Conservation (phyloP, 2,888 invertebrate species). For the Esperia sulphurella region DNA sequence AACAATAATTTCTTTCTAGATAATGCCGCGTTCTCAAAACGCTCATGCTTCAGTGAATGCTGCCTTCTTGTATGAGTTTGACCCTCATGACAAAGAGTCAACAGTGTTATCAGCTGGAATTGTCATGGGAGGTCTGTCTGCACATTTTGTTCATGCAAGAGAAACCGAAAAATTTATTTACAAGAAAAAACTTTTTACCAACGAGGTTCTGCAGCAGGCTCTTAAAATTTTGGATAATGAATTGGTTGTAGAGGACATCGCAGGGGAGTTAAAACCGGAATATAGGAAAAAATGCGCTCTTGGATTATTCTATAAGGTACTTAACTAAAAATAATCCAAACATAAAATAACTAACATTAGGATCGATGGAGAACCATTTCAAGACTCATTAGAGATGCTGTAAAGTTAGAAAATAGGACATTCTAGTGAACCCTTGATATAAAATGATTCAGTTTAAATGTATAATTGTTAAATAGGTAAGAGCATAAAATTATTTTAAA, state of each 20-base stretch:
- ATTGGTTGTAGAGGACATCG: slow-evolving; percentile 74
- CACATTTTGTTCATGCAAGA: slow-evolving; percentile 76
- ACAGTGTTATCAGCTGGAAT: slow-evolving; percentile 70
- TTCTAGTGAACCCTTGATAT: no score
- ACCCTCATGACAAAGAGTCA: slow-evolving; percentile 28
- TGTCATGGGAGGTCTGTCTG: slow-evolving; percentile 80
- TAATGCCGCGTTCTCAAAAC: slow-evolving; percentile 86
- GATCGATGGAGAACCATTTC: neutral
- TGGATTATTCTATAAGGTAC: slow-evolving; percentile 83
- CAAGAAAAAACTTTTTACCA: slow-evolving; percentile 58
- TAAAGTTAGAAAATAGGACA: no score
- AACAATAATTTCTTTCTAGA: slow-evolving; percentile 52
- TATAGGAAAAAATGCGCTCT: slow-evolving; percentile 81
- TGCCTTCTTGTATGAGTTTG: slow-evolving; percentile 82
- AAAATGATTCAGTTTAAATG: no score
- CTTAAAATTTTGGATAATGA: slow-evolving; percentile 78
- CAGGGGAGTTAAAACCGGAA: slow-evolving; percentile 78
- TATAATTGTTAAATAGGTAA: no score
- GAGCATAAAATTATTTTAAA: no score
- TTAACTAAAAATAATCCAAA: neutral
- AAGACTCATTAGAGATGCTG: no score
- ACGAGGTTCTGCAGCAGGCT: slow-evolving; percentile 69
- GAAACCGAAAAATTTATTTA: slow-evolving; percentile 74
- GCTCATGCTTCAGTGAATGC: slow-evolving; percentile 88
- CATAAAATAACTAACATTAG: neutral